Percentiles rank a stretch among this genome's conserved stretches.
Conservation (phyloP, 1,140 invertebrate species). For the Bombus impatiens region DNA sequence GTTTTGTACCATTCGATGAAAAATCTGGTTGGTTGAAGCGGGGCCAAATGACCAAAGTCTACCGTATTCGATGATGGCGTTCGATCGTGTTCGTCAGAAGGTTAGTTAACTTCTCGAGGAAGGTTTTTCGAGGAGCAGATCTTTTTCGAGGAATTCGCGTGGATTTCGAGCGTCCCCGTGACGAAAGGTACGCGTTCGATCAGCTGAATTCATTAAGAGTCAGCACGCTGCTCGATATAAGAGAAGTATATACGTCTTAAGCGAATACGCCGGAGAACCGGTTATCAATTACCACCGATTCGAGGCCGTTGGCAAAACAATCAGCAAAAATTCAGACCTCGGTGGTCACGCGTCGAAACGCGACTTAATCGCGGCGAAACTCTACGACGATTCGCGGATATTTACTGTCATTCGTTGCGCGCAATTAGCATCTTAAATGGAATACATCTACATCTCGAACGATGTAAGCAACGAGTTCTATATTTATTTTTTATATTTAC, state of each 20-base stretch:
- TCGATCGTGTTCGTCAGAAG: neutral
- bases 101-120: neutral
- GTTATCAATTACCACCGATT: slow-evolving; percentile 33
- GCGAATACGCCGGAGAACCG: slow-evolving; percentile 20
- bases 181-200: neutral
- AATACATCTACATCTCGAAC: neutral
- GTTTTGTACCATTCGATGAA: no score
- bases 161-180: neutral
- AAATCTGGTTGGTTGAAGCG: neutral
- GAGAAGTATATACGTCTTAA: neutral
- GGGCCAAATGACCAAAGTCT: neutral
- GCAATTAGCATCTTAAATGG: neutral
- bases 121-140: neutral
- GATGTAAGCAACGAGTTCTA: neutral
- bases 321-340: slow-evolving; percentile 21
- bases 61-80: no score
- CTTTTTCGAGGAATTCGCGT: neutral
- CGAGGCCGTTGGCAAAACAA: slow-evolving; percentile 12
- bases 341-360: slow-evolving; percentile 17
- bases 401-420: neutral
- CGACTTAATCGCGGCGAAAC: slow-evolving; percentile 3
- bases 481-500: neutral
- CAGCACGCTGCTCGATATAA: neutral
- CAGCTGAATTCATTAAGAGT: slow-evolving; percentile 20
- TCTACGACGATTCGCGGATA: neutral